Base-by-base conservation (phyloP, 1,140 invertebrate species). In the Helicoverpa zea region DNA sequence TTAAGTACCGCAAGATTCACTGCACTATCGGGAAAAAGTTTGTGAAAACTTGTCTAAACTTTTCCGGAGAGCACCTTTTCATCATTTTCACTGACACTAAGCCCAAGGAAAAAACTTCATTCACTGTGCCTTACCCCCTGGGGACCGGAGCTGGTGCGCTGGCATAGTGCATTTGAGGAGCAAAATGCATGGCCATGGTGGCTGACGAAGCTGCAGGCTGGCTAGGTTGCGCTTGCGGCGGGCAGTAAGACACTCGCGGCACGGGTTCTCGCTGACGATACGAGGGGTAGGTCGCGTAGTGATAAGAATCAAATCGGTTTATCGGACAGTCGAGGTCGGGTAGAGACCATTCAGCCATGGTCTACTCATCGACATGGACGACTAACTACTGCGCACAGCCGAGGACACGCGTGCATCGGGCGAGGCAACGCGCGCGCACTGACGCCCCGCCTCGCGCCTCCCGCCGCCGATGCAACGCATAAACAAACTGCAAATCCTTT, bases 401-500 rank as follows among this genome's bases (percentile, higher is more conserved):
- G 74, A 81, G 18, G 83, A 85, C 86, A 88, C 86, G 82, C 89
- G 89, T 91, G 91, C 89, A 89, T 70, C 87, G 72, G 70, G 82
- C 80, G 73, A 75, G 86, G 86, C 83, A 89, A 80, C 89, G 91
- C 85, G 89, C 87, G 89, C 89, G 84, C 88, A 91, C 89, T 91
- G 87, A 83, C 83, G 77, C 86, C 83, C 81, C 83, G 84, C 86
- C 58, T 81, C 84, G 84, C 76, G 77, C 80, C 84, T 80, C 86
- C 73, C 84, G 74, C 82, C 75, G 63, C 76, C 83, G 82, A 64
- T 84, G 79, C 89, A 83, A 86, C 79, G 84, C 84, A 88, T 90
- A 89, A 91, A 92, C 88, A 89, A 85, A 90, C 85, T 90, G 87
- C 88, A 89, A 89, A 90, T 89, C 83, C 86, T 89, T 91, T 91